These are phyloP conservation scores for Trogon melanurus DNA, from an alignment of 2,113 vertebrate genomes.

Conservation along the genomic window DNA sequence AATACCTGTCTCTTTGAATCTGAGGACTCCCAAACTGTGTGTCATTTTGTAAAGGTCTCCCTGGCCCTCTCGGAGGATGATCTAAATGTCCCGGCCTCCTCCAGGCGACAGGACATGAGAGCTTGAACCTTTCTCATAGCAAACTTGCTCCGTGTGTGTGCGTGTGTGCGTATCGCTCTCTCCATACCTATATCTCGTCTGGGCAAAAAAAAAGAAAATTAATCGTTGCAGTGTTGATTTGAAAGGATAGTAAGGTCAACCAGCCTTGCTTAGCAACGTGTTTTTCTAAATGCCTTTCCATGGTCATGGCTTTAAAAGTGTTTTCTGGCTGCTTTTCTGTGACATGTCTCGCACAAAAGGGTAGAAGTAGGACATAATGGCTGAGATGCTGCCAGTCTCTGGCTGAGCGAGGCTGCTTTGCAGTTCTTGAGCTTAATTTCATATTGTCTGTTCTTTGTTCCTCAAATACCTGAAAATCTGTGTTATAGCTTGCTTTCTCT, in stretches of 20 bases:
- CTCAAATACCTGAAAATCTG: neutral
- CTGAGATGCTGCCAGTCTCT: neutral
- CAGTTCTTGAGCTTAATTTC: neutral
- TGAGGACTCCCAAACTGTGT: neutral
- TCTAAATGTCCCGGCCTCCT: constrained; percentile 81
- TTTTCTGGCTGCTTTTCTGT: neutral
- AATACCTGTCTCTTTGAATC: constrained; percentile 79
- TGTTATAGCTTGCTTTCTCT: neutral
- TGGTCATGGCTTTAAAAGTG: neutral
- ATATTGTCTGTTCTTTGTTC: neutral
- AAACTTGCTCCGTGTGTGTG: neutral
- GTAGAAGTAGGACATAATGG: neutral
- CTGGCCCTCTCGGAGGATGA: constrained; percentile 59
- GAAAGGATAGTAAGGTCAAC: neutral
- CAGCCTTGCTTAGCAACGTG: neutral
- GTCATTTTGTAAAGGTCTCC: constrained; percentile 80
- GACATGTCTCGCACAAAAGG: neutral
- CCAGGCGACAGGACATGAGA: constrained; percentile 65
- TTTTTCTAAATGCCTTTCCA: neutral
- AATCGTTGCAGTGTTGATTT: neutral
- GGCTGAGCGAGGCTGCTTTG: neutral
- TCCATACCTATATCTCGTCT: neutral
- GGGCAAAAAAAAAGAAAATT: neutral
- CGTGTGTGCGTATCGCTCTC: neutral
- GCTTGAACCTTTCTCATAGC: constrained; percentile 39